phyloP scores from a whole-genome alignment of 2,797 vertebrate species.

The Chelmon rostratus region DNA sequence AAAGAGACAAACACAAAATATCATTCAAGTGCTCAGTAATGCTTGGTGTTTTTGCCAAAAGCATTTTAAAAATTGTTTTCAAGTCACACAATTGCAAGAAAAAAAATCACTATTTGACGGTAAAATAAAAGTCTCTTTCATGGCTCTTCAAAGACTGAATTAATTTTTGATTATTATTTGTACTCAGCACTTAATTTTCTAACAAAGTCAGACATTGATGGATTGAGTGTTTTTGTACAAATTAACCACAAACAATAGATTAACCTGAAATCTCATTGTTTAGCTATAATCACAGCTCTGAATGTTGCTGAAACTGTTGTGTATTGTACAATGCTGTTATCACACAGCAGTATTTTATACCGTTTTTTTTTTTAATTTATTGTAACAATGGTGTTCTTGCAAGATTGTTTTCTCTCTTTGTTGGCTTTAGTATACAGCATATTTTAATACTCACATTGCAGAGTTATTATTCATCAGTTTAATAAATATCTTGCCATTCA shows the following conservation, averaged over 20 bases:
- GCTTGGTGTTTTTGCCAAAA: neutral
- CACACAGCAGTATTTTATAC: neutral
- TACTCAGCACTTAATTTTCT: constrained; percentile 3
- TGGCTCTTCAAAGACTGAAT: neutral
- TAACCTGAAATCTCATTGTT: neutral
- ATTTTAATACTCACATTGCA: neutral
- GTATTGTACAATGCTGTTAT: neutral
- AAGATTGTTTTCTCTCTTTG: neutral
- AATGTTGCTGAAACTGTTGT: neutral
- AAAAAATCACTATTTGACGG: neutral
- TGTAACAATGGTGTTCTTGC: neutral
- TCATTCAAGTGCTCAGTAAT: neutral
- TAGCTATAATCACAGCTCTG: neutral
- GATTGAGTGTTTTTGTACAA: constrained; percentile 19
- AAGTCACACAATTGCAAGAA: neutral
- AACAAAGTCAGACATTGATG: constrained; percentile 2
- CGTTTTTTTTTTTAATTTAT: neutral
- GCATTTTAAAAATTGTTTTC: constrained; percentile 7
- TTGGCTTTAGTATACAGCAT: neutral
- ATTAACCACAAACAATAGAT: constrained; percentile 6
- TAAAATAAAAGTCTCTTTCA: constrained; percentile 3
- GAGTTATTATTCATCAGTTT: neutral
- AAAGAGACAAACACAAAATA: constrained; percentile 12
- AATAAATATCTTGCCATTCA: constrained; percentile 6
- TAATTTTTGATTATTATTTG: constrained; percentile 6